phyloP scores from a whole-genome alignment of 2,113 vertebrate genomes.

The Cygnus atratus region DNA sequence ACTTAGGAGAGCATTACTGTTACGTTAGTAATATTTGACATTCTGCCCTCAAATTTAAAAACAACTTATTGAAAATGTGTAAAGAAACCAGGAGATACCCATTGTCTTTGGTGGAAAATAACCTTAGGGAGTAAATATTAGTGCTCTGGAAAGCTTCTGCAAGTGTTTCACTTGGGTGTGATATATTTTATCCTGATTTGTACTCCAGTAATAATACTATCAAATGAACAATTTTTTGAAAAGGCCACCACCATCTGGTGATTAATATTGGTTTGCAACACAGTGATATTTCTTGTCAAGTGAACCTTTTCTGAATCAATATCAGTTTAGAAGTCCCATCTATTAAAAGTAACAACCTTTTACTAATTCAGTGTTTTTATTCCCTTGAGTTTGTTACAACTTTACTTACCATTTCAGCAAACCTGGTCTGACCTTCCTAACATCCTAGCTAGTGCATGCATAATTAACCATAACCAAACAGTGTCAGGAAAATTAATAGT shows the following conservation, averaged over 20 bases:
- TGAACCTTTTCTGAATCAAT: constrained; percentile 23
- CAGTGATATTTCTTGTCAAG: constrained; percentile 29
- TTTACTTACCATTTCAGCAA: constrained; percentile 34
- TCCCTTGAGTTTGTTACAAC: constrained; percentile 22
- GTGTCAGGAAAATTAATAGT: constrained; percentile 36
- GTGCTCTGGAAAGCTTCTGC: background rate
- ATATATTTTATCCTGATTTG: background rate
- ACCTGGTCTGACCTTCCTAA: background rate
- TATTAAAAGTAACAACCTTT: constrained; percentile 41
- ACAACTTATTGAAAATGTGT: background rate
- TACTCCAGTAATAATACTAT: background rate
- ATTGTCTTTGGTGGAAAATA: background rate
- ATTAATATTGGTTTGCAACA: constrained; percentile 23
- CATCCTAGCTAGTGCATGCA: background rate
- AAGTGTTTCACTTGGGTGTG: background rate
- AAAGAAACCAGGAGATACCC: background rate
- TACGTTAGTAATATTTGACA: background rate
- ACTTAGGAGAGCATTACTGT: background rate
- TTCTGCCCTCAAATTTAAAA: background rate
- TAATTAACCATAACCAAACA: constrained; percentile 26
- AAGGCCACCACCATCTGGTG: background rate
- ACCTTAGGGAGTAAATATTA: background rate
- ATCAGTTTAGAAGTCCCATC: constrained; percentile 18
- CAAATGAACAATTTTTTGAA: constrained; percentile 3
- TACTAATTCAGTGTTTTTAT: constrained; percentile 43